phyloP scores from a whole-genome alignment of 2,888 invertebrate species.

The Brenthis ino region DNA sequence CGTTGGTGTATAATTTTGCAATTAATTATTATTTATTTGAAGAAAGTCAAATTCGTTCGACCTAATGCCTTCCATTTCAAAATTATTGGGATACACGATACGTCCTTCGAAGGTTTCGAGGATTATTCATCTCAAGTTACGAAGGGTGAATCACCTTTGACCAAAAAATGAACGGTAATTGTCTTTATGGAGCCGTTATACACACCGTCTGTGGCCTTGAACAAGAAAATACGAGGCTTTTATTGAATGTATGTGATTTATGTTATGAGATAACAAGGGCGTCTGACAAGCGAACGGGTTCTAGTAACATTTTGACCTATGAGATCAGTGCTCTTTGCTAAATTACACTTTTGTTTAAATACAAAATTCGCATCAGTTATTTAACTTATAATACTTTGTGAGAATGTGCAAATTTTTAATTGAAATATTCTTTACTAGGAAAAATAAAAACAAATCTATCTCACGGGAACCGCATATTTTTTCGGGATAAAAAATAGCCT shows the following conservation, averaged over 20 bases:
- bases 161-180: slow-evolving; percentile 38
- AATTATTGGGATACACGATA: slow-evolving; percentile 26
- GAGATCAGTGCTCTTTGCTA: slow-evolving; percentile 43
- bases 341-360: slow-evolving; percentile 33
- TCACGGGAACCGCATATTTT: too few relatives aligned
- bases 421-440: too few relatives aligned
- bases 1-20: slow-evolving; percentile 1
- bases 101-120: slow-evolving; percentile 26
- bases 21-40: slow-evolving; percentile 1
- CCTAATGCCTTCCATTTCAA: slow-evolving; percentile 36
- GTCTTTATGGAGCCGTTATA: slow-evolving; percentile 35
- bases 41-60: slow-evolving; percentile 19
- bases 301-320: slow-evolving; percentile 65
- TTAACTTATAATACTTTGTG: too few relatives aligned
- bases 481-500: too few relatives aligned
- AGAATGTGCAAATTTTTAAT: too few relatives aligned
- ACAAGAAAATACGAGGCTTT: slow-evolving; percentile 21
- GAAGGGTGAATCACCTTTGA: slow-evolving; percentile 37
- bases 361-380: background rate
- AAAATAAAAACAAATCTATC: too few relatives aligned
- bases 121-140: slow-evolving; percentile 29
- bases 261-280: slow-evolving; percentile 48
- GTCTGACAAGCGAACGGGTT: slow-evolving; percentile 60
- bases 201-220: slow-evolving; percentile 35
- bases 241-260: slow-evolving; percentile 49